Base-by-base conservation (phyloP, 2,888 invertebrate genomes). In the Lampropteryx suffumata region DNA sequence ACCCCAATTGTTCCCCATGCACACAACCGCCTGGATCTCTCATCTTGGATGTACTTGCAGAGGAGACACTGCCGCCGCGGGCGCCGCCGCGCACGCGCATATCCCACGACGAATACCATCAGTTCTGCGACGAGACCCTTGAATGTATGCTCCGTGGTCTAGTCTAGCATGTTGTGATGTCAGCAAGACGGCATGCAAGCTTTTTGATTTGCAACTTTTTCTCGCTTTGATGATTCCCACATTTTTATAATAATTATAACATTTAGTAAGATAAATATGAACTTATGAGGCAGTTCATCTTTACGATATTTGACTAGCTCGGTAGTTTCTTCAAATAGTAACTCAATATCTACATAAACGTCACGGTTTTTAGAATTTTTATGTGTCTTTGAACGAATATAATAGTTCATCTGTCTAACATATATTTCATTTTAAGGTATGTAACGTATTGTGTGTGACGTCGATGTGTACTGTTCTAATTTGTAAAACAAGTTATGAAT, bases 51-150 rank as follows among this genome's bases (percentile, higher is more conserved):
- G 58, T 59, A 55, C 47, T 67, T 69, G 63, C 53, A 53, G 53
- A 53, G 44, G 53, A 49, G 36, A 43, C 40, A 8, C 44, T 48
- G 47, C 43, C 52, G 49, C 86, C 86, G 14, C 79, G 90, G 12
- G 90, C 90, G 52, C 90, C 90, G 61, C 90, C 90, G 35, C 86
- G 91, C 69, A 79, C 90, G 36, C 84, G 82, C 71, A 92, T 93
- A 76, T 93, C 94, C 46, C 92, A 94, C 82, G 94, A 95, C 85
- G 95, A 95, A 84, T 95, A 94, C 84, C 94, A 95, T 80, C 94
- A 94, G 84, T 94, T 94, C 89, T 94, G 94, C 90, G 95, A 95
- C 88, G 92, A 93, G 76, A 94, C 95, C 76, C 92, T 95, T 67
- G 96, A 96, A 93, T 94, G 95, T 95, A 94, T 81, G 91, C 55